Percentiles rank a stretch among this genome's conserved stretches.
phyloP scores from a whole-genome alignment of 1,140 invertebrate species.

The Eubasilissa regina region DNA sequence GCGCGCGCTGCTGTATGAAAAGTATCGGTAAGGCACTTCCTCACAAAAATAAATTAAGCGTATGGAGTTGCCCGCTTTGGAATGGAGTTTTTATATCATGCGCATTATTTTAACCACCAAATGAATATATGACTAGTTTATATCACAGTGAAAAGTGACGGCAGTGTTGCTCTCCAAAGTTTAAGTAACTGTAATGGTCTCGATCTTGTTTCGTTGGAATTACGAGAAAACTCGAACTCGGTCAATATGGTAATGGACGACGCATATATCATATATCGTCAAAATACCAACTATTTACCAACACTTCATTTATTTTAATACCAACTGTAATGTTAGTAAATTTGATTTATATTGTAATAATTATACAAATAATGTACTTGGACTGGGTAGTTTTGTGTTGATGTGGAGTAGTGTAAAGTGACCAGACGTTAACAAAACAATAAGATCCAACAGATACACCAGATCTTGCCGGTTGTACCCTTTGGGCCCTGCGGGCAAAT shows the following conservation, averaged over 20 bases:
- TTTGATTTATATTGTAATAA: not conserved
- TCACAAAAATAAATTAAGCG: not conserved
- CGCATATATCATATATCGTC: not conserved
- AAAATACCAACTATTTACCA: not conserved
- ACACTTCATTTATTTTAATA: too few species aligned
- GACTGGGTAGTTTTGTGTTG: too few species aligned
- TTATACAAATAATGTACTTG: too few species aligned
- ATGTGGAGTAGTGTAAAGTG: too few species aligned
- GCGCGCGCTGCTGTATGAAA: not conserved
- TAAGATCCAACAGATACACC: too few species aligned
- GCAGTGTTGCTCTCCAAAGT: conserved; percentile 26
- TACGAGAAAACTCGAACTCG: conserved; percentile 34
- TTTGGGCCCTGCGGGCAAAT: too few species aligned
- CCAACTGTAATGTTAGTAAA: too few species aligned
- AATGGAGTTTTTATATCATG: not conserved
- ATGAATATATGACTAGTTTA: conserved; percentile 17
- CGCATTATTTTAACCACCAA: not conserved
- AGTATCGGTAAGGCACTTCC: not conserved
- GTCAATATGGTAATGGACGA: conserved; percentile 17
- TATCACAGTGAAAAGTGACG: not conserved
- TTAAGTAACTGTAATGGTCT: conserved; percentile 28
- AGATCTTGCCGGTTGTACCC: too few species aligned
- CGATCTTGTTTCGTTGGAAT: conserved; percentile 26
- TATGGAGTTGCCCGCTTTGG: not conserved
- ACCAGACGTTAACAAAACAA: too few species aligned